A percentile compares a stretch with the other conserved stretches of the same genome.
Evolutionary conservation across 2,113 vertebrate species (phyloP).

Genomic region (Butorides virescens): DNA sequence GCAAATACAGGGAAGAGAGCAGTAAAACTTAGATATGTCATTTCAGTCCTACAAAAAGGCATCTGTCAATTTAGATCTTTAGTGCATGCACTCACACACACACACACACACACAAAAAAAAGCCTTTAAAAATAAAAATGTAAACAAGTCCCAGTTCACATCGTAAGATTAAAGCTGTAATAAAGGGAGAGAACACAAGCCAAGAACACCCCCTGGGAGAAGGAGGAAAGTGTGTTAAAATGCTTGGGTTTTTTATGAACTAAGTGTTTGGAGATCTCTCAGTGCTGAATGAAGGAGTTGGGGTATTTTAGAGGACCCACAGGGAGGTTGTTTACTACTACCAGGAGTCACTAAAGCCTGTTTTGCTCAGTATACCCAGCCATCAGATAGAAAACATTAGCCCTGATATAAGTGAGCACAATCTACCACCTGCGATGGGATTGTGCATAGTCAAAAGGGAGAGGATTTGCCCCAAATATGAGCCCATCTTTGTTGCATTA

Average conservation of each 20-base stretch:
- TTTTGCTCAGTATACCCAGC: conserved; percentile 30
- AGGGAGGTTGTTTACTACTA: conserved; percentile 38
- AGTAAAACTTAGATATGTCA: conserved; percentile 50
- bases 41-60: conserved; percentile 65
- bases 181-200: conserved; percentile 45
- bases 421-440: not conserved
- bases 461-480: not conserved
- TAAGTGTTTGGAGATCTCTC: conserved; percentile 20
- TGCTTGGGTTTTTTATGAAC: conserved; percentile 47
- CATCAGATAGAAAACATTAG: conserved; percentile 9
- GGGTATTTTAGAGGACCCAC: conserved; percentile 39
- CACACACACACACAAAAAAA: not conserved
- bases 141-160: conserved; percentile 34
- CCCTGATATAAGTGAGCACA: not conserved
- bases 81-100: not conserved
- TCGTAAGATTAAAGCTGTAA: conserved; percentile 49
- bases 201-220: conserved; percentile 26
- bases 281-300: conserved; percentile 29
- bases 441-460: not conserved
- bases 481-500: not conserved
- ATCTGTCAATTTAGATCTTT: conserved; percentile 63
- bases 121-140: conserved; percentile 52
- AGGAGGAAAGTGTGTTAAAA: conserved; percentile 41
- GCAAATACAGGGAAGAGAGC: conserved; percentile 54
- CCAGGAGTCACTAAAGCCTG: conserved; percentile 2